Percentiles rank a stretch among this genome's conserved stretches.
Evolutionary conservation across 2,113 vertebrate genomes (phyloP).

Genomic region (Morone saxatilis): DNA sequence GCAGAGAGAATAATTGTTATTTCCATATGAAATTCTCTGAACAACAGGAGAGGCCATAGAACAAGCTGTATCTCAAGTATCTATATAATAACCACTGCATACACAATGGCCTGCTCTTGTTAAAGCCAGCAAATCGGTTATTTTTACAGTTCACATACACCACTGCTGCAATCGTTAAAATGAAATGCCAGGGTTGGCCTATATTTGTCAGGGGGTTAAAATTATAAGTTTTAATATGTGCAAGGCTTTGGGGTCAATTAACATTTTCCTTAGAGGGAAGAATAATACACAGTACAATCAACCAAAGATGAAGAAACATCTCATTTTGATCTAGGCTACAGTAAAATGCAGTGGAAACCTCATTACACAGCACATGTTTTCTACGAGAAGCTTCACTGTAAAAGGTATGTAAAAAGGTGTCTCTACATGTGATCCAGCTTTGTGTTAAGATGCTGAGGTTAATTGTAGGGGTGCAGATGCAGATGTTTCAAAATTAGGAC

Average conservation of each 20-base stretch:
- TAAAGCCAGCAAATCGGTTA: conserved; percentile 45
- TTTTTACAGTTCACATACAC: conserved; percentile 47
- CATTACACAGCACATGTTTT: conserved; percentile 49
- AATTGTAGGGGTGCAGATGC: conserved; percentile 39
- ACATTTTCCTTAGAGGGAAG: conserved; percentile 68
- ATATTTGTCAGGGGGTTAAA: conserved; percentile 70
- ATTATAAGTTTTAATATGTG: conserved; percentile 72
- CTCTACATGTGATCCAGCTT: conserved; percentile 20
- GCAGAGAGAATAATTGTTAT: conserved; percentile 78
- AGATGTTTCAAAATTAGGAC: conserved; percentile 61
- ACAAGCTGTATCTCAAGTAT: conserved; percentile 49
- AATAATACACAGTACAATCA: conserved; percentile 75
- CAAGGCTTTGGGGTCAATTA: conserved; percentile 78
- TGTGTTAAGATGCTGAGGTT: conserved; percentile 30
- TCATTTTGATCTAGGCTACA: conserved; percentile 37
- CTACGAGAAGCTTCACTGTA: conserved; percentile 21
- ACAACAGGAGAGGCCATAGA: conserved; percentile 49
- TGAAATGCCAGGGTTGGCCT: conserved; percentile 68
- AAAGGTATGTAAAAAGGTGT: conserved; percentile 14
- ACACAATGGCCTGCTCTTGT: conserved; percentile 49
- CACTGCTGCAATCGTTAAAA: conserved; percentile 49
- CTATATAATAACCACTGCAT: conserved; percentile 48
- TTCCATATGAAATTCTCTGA: conserved; percentile 64
- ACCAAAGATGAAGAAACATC: conserved; percentile 54
- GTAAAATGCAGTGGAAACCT: conserved; percentile 49